phyloP scores from a whole-genome alignment of 1,140 invertebrate species.

The Sarcophaga peregrina region DNA sequence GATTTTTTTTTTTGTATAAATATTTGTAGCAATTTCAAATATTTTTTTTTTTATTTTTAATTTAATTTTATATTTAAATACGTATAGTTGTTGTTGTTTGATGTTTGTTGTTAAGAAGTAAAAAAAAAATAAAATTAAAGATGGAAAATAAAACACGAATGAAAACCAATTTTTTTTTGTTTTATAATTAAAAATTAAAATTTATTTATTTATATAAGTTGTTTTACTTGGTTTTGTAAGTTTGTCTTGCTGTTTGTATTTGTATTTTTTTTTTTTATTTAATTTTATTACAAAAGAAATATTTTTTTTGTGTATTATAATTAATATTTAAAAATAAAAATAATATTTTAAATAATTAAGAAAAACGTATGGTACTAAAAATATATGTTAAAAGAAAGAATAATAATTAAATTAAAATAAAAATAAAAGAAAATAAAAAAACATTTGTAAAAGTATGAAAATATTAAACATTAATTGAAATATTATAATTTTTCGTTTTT shows the following conservation, averaged over 20 bases:
- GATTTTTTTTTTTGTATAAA: not conserved
- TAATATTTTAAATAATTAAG: conserved; percentile 29
- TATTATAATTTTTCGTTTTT: too few species aligned
- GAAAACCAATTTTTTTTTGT: conserved; percentile 26
- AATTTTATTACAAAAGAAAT: not conserved
- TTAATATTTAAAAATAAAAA: conserved; percentile 19
- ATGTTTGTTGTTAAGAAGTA: not conserved
- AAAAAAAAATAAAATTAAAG: not conserved
- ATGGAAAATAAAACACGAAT: not conserved
- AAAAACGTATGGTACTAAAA: not conserved
- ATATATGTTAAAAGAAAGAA: too few species aligned
- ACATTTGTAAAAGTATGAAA: not conserved
- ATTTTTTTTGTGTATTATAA: conserved; percentile 12
- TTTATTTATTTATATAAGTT: conserved; percentile 36
- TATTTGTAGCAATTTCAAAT: conserved; percentile 27
- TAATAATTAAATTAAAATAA: too few species aligned
- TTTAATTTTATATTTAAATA: not conserved
- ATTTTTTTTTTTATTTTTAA: conserved; percentile 20
- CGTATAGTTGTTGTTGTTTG: conserved; percentile 21
- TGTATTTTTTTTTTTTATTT: not conserved
- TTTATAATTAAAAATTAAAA: conserved; percentile 40
- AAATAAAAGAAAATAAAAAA: not conserved
- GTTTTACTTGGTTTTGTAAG: not conserved
- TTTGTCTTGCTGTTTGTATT: conserved; percentile 1
- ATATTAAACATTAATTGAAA: not conserved